Base-by-base conservation (phyloP, 2,113 vertebrate species). In the Shinisaurus crocodilurus region DNA sequence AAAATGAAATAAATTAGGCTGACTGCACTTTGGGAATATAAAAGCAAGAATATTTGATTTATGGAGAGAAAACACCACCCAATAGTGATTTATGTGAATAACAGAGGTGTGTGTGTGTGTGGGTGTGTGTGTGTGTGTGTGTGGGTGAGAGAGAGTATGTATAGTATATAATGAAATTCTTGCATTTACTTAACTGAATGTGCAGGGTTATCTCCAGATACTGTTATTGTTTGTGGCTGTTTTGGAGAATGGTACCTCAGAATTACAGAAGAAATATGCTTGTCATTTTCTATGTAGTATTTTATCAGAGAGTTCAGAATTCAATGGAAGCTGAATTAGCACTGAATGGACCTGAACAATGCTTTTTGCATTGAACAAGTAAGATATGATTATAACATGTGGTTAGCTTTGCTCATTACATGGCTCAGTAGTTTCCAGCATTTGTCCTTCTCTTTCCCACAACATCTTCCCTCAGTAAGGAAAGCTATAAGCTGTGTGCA, bases 171-270 rank as follows among this genome's bases (percentile, higher is more conserved):
- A 87, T 29, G 0, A 29, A 9, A 32, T 1, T 67, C 32, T 23
- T 34, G 37, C 83, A 34, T 87, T 82, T 3, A n/a, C 86, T 83
- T 85, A 80, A 65, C 75, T 90, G 10, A 65, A 77, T 87, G 20
- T 13, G 70, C 45, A 75, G 45, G 3, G 15, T 20, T 32, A 37
- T 82, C 57, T 69, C 40, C 25, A 50, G 57, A 34, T 80, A 0
- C 1, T 69, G 8, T 69, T 90, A 89, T 67, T 67, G 23, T 54
- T 48, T 67, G 37, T 43, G 77, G 18, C 32, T 45, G 37, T 79
- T 79, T 48, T 45, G 0, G 8, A 70, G 40, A 79, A 84, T 54
- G 4, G 23, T 40, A 54, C 34, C 29, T 85, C 70, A 70, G 43
- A 81, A 50, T 69, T 88, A 54, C 34, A n/a, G 37, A 45, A 70